These are phyloP conservation scores for Piprites chloris DNA, from an alignment of 2,113 vertebrate species.

Conservation along the genomic window DNA sequence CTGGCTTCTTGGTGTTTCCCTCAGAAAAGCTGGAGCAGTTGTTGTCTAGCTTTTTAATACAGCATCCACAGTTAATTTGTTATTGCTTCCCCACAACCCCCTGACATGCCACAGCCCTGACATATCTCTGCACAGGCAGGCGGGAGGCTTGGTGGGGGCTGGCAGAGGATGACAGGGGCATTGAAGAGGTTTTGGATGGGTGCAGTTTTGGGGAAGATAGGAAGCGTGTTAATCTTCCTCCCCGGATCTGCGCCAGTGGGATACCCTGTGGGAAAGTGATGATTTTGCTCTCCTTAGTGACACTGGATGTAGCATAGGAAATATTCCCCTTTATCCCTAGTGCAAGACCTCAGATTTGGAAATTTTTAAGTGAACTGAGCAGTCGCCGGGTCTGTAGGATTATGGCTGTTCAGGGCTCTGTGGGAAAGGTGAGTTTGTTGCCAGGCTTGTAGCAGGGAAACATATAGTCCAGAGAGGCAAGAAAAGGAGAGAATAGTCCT, in stretches of 20 bases:
- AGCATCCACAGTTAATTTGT: background rate
- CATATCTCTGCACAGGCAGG: background rate
- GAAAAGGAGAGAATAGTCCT: background rate
- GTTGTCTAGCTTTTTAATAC: conserved; percentile 15
- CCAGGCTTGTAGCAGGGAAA: background rate
- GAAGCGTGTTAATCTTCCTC: background rate
- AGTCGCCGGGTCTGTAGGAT: background rate
- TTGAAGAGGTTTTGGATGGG: background rate
- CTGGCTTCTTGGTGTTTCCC: background rate
- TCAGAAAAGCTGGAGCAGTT: background rate
- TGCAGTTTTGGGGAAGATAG: background rate
- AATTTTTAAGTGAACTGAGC: background rate
- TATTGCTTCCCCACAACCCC: background rate
- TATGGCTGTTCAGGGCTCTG: background rate
- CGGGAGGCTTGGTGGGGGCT: background rate
- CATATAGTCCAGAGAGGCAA: background rate
- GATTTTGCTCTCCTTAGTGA: background rate
- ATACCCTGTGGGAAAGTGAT: background rate
- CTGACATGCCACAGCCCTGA: background rate
- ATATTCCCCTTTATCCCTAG: background rate
- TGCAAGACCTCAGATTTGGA: background rate
- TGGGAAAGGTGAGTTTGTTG: background rate
- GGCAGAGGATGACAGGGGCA: background rate
- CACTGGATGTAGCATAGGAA: background rate
- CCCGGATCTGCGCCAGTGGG: background rate